Conservation (phyloP, 2,113 vertebrate species). For the Galbula dea region DNA sequence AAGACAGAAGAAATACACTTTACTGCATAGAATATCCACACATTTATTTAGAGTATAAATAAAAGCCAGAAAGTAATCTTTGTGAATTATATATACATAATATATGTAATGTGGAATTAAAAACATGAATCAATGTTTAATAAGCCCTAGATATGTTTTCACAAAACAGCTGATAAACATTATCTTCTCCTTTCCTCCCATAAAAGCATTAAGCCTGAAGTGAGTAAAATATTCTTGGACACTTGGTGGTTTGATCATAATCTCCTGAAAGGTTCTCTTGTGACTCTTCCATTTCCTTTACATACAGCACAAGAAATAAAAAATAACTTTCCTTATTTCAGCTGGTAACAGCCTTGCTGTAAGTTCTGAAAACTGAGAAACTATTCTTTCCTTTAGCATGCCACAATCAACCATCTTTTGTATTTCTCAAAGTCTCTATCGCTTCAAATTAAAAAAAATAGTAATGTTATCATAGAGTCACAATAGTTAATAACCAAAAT, state of each 20-base stretch:
- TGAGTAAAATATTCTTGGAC: conserved; percentile 20
- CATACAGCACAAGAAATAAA: background rate
- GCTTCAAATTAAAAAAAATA: background rate
- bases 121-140: conserved; percentile 4
- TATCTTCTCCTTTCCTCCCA: background rate
- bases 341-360: conserved; percentile 40
- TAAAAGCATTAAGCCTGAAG: background rate
- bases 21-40: background rate
- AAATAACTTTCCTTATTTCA: conserved; percentile 57
- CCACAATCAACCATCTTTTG: background rate
- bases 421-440: background rate
- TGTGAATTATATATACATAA: background rate
- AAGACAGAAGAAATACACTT: background rate
- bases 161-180: background rate
- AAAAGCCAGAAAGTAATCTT: background rate
- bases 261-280: conserved; percentile 14
- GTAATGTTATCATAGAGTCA: background rate
- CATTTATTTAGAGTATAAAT: background rate
- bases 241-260: conserved; percentile 10
- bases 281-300: conserved; percentile 29
- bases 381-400: background rate
- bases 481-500: background rate
- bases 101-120: background rate
- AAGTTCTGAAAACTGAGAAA: background rate
- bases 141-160: background rate